Conservation (phyloP, 2,797 vertebrate genomes). For the Smutsia temminckii region DNA sequence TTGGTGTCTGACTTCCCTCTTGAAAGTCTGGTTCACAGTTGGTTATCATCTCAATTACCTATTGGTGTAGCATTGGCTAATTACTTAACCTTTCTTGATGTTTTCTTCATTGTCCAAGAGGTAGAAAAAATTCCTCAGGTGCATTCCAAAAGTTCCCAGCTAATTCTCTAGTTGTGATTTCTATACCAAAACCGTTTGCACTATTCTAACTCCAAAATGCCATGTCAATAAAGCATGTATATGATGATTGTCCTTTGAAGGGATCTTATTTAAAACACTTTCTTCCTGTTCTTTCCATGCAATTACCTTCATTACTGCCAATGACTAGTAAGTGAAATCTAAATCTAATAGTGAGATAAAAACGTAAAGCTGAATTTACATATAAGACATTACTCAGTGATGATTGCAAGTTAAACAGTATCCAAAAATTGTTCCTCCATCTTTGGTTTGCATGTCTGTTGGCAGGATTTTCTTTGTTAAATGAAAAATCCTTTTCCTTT, state of each 20-base stretch:
- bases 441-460: conserved; percentile 9
- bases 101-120: conserved; percentile 60
- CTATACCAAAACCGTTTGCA: background rate
- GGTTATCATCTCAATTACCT: conserved; percentile 32
- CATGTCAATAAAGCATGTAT: background rate
- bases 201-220: background rate
- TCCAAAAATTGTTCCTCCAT: background rate
- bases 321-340: background rate
- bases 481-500: conserved; percentile 11
- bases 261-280: background rate
- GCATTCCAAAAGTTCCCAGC: background rate
- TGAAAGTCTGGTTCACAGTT: conserved; percentile 57
- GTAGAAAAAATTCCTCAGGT: conserved; percentile 62
- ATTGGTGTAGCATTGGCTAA: conserved; percentile 56
- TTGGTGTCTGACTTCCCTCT: conserved; percentile 14
- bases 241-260: background rate
- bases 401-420: background rate
- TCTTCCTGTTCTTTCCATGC: background rate
- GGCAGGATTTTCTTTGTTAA: conserved; percentile 20
- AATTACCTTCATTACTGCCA: background rate
- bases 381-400: background rate
- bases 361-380: conserved; percentile 3
- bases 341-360: conserved; percentile 29
- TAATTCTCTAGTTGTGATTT: conserved; percentile 58
- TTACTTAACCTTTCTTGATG: conserved; percentile 54